Evolutionary conservation across 2,797 vertebrate genomes (phyloP).

Genomic region (Sardinella longiceps): DNA sequence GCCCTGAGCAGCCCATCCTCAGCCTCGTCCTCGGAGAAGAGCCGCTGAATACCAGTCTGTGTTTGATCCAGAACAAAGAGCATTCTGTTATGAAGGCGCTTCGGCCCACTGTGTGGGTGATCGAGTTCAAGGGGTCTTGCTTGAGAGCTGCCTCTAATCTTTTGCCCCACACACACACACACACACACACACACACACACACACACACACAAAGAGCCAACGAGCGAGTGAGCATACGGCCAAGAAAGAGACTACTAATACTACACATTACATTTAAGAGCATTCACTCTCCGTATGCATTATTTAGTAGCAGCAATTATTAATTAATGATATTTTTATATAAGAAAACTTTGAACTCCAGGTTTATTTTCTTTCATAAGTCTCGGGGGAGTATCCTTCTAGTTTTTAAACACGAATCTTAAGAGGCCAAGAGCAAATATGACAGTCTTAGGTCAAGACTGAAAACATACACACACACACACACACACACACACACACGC

Average conservation of each 20-base stretch:
- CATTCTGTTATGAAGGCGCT: slow-evolving; percentile 39
- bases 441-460: not conserved
- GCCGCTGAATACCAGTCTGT: not conserved
- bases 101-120: slow-evolving; percentile 38
- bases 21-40: not conserved
- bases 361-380: not conserved
- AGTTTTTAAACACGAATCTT: slow-evolving; percentile 27
- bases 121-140: slow-evolving; percentile 23
- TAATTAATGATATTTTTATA: slow-evolving; percentile 40
- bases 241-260: slow-evolving; percentile 26
- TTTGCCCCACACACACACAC: not conserved
- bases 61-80: slow-evolving; percentile 41
- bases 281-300: slow-evolving; percentile 26
- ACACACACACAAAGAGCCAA: not conserved
- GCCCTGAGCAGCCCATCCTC: not conserved
- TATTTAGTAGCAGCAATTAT: slow-evolving; percentile 32
- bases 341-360: slow-evolving; percentile 19
- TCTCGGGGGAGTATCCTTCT: slow-evolving; percentile 15
- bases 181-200: slow-evolving; percentile 12
- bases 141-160: slow-evolving; percentile 13
- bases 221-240: not conserved
- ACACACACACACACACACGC: not conserved
- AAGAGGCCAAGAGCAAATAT: slow-evolving; percentile 12
- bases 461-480: slow-evolving; percentile 7
- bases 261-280: slow-evolving; percentile 28